Conservation (phyloP, 1,140 invertebrate genomes). For the Protaetia brevitarsis region DNA sequence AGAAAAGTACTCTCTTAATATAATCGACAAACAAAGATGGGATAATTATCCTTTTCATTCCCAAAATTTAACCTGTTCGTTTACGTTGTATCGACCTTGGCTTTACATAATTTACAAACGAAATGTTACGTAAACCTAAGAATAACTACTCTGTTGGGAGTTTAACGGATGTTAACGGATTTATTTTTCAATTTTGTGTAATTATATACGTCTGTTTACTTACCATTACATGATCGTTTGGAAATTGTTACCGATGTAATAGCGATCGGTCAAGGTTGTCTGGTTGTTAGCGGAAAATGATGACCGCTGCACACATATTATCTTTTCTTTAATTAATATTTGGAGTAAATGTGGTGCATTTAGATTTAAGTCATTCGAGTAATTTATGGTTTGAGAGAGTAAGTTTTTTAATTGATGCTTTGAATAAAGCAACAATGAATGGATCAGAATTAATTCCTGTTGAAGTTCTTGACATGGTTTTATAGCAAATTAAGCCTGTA, state of each 20-base stretch:
- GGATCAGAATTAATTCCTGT: background rate
- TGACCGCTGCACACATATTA: background rate
- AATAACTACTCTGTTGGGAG: background rate
- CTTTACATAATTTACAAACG: background rate
- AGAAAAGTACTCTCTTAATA: background rate
- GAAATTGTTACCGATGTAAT: background rate
- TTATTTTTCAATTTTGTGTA: background rate
- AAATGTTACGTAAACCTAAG: background rate
- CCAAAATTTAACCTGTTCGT: background rate
- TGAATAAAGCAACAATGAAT: background rate
- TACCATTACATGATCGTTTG: background rate
- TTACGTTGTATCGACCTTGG: background rate
- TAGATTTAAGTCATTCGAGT: background rate
- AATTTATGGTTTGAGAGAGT: background rate
- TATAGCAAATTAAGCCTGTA: too few relatives aligned
- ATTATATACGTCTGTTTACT: background rate
- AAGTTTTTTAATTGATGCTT: background rate
- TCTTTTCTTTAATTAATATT: background rate
- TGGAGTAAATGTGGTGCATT: background rate
- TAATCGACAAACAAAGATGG: background rate
- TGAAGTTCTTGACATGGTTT: too few relatives aligned
- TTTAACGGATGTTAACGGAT: background rate
- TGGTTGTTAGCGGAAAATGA: background rate
- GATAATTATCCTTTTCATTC: background rate
- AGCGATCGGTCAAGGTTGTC: background rate